Evolutionary conservation across 1,140 invertebrate species (phyloP).

Genomic region (Stenopsyche tienmushanensis): DNA sequence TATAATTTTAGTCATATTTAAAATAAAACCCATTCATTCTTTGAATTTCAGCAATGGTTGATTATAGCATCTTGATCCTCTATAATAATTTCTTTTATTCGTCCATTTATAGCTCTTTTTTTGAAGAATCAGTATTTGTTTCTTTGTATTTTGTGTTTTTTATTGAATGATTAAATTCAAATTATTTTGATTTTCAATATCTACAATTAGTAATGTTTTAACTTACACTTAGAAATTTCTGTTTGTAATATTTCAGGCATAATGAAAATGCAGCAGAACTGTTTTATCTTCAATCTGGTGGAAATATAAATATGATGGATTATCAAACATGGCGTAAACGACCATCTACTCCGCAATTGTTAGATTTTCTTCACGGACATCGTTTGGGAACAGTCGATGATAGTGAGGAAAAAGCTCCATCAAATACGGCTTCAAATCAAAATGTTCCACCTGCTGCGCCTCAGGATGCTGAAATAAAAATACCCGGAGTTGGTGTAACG

Average conservation of each 20-base stretch:
- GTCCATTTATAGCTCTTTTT: no score
- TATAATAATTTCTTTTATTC: no score
- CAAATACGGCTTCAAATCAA: slow-evolving; percentile 27
- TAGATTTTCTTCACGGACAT: slow-evolving; percentile 73
- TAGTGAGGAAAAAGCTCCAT: slow-evolving; percentile 52
- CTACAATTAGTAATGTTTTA: no score
- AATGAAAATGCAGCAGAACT: slow-evolving; percentile 79
- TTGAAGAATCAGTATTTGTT: no score
- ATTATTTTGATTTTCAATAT: no score
- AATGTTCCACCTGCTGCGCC: slow-evolving; percentile 15
- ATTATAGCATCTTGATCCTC: no score
- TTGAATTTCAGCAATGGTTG: no score
- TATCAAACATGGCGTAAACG: slow-evolving; percentile 79
- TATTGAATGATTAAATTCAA: no score
- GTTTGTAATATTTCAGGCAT: slow-evolving; percentile 62
- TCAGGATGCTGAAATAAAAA: slow-evolving; percentile 61
- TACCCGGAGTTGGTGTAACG: slow-evolving; percentile 61
- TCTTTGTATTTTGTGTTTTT: no score
- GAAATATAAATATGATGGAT: slow-evolving; percentile 83
- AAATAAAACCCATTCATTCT: no score
- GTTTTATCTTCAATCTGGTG: slow-evolving; percentile 81
- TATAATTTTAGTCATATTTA: no score
- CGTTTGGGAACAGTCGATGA: slow-evolving; percentile 70
- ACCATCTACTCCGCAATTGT: slow-evolving; percentile 69
- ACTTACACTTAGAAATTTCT: no score